These are phyloP conservation scores for Pachyseris speciosa DNA, from an alignment of 64 coral and sea anemone genomes.

Conservation along the genomic window DNA sequence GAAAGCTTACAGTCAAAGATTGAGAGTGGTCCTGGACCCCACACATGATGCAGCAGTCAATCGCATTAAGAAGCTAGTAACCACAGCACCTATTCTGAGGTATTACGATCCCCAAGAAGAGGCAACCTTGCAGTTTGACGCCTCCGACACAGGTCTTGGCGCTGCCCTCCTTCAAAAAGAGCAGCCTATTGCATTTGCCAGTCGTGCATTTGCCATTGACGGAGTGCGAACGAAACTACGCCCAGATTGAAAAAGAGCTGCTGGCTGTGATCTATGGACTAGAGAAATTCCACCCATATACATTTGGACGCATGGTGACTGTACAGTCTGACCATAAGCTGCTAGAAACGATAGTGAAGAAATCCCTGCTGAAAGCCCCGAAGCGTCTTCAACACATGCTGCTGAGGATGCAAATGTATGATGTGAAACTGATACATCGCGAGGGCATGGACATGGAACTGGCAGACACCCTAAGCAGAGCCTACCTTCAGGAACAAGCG, in stretches of 20 bases:
- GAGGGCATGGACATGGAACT: neutral
- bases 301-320: slow-evolving; percentile 2
- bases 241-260: slow-evolving; percentile 37
- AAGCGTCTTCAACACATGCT: slow-evolving; percentile 4
- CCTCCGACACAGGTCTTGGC: slow-evolving; percentile 25
- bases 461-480: neutral
- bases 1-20: neutral
- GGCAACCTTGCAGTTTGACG: slow-evolving; percentile 39
- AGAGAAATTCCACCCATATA: slow-evolving; percentile 48
- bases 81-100: neutral
- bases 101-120: slow-evolving; percentile 8
- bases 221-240: neutral
- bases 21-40: slow-evolving; percentile 6
- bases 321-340: slow-evolving; percentile 25
- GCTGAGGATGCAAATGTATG: neutral
- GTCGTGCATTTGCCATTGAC: neutral
- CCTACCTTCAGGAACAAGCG: neutral
- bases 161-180: neutral
- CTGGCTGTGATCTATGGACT: slow-evolving; percentile 19
- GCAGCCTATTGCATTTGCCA: slow-evolving; percentile 12
- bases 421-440: neutral
- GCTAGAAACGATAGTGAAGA: slow-evolving; percentile 14
- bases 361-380: neutral
- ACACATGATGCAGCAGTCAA: slow-evolving; percentile 11
- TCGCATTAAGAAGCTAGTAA: neutral